Conservation (phyloP, 1,140 invertebrate genomes). For the Oncopodura yosiiana region DNA sequence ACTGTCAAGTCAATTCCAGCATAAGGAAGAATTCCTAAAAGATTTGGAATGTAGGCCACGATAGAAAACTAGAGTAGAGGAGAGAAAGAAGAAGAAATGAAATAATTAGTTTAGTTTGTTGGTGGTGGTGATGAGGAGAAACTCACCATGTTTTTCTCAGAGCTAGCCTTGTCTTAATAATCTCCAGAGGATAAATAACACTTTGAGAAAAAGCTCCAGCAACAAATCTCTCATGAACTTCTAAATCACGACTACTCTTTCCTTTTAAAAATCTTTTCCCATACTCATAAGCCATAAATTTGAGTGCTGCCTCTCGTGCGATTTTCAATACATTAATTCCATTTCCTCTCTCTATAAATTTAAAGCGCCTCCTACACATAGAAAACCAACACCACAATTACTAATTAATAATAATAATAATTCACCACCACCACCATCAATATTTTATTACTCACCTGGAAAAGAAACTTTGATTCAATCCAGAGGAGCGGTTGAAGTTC, state of each 20-base stretch:
- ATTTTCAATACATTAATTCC: conserved; percentile 96
- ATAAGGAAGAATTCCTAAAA: conserved; percentile 96
- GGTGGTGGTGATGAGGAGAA: background rate
- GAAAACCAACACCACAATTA: conserved; percentile 44
- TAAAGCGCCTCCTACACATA: conserved; percentile 69
- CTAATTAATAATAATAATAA: conserved; percentile 42
- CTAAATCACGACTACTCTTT: conserved; percentile 57
- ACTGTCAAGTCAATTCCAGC: conserved; percentile 97
- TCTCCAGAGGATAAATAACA: conserved; percentile 93
- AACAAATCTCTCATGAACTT: conserved; percentile 79
- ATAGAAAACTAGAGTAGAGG: conserved; percentile 74
- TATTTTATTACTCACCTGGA: conserved; percentile 61
- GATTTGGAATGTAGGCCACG: conserved; percentile 86
- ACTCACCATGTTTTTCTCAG: conserved; percentile 68
- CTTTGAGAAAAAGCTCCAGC: conserved; percentile 94
- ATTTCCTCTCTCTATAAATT: conserved; percentile 92
- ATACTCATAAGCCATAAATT: conserved; percentile 97
- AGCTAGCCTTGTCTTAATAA: conserved; percentile 90
- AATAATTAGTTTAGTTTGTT: conserved; percentile 35
- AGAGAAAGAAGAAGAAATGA: conserved; percentile 58
- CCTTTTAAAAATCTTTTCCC: conserved; percentile 74
- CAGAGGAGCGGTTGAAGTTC: conserved; percentile 93
- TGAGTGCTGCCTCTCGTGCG: conserved; percentile 92
- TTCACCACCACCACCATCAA: conserved; percentile 3
- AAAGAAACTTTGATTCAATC: conserved; percentile 96